A percentile compares a stretch with the other conserved stretches of the same genome.
These are phyloP conservation scores for Drosophila lutescens DNA, from an alignment of 2,888 invertebrate species.

Conservation along the genomic window DNA sequence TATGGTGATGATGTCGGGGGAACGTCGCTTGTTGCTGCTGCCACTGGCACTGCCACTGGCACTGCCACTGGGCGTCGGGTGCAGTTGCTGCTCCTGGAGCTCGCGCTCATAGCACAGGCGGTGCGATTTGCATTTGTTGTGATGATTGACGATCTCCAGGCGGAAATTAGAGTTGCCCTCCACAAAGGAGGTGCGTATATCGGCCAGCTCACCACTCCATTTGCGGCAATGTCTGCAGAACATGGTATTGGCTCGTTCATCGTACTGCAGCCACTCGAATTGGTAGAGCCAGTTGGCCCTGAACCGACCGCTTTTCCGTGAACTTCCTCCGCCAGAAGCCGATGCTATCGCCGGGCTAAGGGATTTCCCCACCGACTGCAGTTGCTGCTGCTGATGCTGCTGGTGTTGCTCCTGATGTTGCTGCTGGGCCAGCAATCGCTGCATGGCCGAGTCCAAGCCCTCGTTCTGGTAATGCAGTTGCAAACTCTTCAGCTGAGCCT, in stretches of 20 bases:
- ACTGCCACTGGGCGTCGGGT: conserved; percentile 21
- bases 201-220: conserved; percentile 89
- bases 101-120: conserved; percentile 87
- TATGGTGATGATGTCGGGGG: conserved; percentile 79
- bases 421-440: conserved; percentile 74
- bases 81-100: conserved; percentile 68
- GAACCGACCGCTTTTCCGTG: conserved; percentile 88
- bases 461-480: conserved; percentile 79
- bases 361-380: conserved; percentile 9
- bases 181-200: conserved; percentile 91
- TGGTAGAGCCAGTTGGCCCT: conserved; percentile 88
- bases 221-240: conserved; percentile 90
- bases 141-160: conserved; percentile 91
- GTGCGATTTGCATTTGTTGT: conserved; percentile 91
- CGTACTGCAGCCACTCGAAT: conserved; percentile 90
- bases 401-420: conserved; percentile 78
- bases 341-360: conserved; percentile 84
- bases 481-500: conserved; percentile 76
- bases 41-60: conserved; percentile 16
- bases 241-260: conserved; percentile 88
- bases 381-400: conserved; percentile 58
- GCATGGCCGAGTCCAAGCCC: conserved; percentile 64
- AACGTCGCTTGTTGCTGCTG: conserved; percentile 14
- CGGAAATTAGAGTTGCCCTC: conserved; percentile 91
- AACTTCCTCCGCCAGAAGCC: conserved; percentile 59